Conservation (phyloP, 2,113 vertebrate species). For the Solea senegalensis region DNA sequence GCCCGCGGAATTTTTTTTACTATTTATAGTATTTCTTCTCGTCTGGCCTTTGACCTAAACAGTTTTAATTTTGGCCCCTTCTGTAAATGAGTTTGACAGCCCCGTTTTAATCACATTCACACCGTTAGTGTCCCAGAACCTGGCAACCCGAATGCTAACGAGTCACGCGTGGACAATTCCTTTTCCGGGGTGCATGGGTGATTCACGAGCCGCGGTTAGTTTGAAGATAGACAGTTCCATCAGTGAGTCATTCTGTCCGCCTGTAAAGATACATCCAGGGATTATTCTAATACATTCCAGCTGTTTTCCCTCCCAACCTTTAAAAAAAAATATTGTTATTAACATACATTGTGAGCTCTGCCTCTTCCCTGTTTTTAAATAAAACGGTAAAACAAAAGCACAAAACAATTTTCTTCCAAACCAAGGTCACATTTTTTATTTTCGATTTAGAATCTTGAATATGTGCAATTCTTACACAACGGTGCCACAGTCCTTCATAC, state of each 20-base stretch:
- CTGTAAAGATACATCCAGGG: background rate
- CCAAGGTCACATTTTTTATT: background rate
- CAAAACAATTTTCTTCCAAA: background rate
- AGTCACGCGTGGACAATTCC: slow-evolving; percentile 61
- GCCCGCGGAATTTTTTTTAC: no score
- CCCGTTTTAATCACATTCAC: background rate
- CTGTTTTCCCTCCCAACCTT: no score
- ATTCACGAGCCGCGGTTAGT: slow-evolving; percentile 15
- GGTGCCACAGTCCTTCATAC: background rate
- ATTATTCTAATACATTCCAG: background rate
- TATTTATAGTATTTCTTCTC: no score
- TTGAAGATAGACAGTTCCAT: slow-evolving; percentile 20
- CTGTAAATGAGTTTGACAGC: no score
- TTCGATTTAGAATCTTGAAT: background rate
- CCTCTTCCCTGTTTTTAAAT: no score
- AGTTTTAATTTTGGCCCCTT: no score
- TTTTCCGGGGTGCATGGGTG: slow-evolving; percentile 62
- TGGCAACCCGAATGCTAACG: slow-evolving; percentile 67
- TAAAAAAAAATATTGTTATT: no score
- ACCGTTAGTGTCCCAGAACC: slow-evolving; percentile 3
- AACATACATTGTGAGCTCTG: no score
- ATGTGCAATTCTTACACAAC: no score
- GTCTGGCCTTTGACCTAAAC: no score
- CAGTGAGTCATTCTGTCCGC: background rate
- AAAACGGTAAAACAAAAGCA: no score